These are phyloP conservation scores for Ctenodactylus gundi DNA, from an alignment of 2,113 vertebrate species.

Conservation along the genomic window DNA sequence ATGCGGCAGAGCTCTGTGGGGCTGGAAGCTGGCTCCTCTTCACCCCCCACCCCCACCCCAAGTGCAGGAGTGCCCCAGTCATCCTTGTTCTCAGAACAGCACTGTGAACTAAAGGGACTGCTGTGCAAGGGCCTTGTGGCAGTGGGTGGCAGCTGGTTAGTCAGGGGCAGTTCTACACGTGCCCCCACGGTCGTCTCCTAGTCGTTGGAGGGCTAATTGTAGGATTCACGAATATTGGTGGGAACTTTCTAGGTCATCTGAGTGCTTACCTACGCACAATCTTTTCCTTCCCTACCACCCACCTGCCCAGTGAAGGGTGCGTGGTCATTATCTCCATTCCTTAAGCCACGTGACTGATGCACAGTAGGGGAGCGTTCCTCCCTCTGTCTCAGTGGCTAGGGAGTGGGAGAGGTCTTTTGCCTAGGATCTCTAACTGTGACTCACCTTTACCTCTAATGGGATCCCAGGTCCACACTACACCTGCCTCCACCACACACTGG, in stretches of 20 bases:
- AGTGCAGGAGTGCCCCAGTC: neutral
- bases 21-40: constrained; percentile 16
- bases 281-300: neutral
- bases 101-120: neutral
- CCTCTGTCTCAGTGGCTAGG: neutral
- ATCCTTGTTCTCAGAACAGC: neutral
- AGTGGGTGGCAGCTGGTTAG: neutral
- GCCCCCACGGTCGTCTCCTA: neutral
- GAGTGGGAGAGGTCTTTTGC: neutral
- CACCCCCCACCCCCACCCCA: neutral
- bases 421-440: neutral
- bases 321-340: neutral
- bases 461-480: neutral
- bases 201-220: neutral
- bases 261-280: neutral
- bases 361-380: neutral
- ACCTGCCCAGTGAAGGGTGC: neutral
- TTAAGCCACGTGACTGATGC: neutral
- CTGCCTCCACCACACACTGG: neutral
- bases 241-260: neutral
- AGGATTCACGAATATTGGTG: neutral
- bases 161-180: neutral
- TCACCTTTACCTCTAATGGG: neutral
- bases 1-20: constrained; percentile 21
- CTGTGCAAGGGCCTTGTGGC: neutral